Evolutionary conservation across 2,113 vertebrate species (phyloP), one percentile per base, ranked within the genome.

Genomic region (Nyctereutes procyonoides): DNA sequence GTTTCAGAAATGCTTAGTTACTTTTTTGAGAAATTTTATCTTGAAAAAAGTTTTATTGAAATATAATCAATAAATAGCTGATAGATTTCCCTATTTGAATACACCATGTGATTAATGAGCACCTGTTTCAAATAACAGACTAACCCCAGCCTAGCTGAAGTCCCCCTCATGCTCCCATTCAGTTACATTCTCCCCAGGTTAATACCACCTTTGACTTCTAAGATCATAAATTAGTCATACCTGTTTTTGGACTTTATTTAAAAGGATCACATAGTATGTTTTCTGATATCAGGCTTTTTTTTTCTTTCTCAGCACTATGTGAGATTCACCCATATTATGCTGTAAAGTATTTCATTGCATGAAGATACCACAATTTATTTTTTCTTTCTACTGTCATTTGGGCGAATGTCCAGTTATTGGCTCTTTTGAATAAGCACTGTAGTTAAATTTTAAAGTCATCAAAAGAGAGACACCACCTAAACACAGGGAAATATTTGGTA

Each of bases 11-110:
- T 51, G 35, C 58, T 90, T 63, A 24, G 30, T 77, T 63, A 69
- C 62, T 90, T 81, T 83, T 89, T 62, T 71, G 43, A 81, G 43
- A 16, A 67, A 48, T 82, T 89, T 86, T 53, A 74, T 95, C 83
- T 65, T 35, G 24, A 9, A 71, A 92, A 17, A 74, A 13, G 11
- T 60, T 79, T 88, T 88, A 73, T 63, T 76, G 77, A 84, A 43
- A 15, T 71, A 12, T 90, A 76, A 83, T 32, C 55, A 84, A 43
- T 86, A 62, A 91, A 90, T 5, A 51, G 1, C 90, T 16, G 43
- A 63, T 65, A 19, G 22, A 43, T 69, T 83, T 93, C 87, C 69
- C 24, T 83, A 35, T 63, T 93, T 62, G 55, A 71, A 87, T 51
- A 81, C 0, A 32, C 15, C 16, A 58, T 19, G 10, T 67, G 67